Evolutionary conservation across 2,797 vertebrate species (phyloP).

Genomic region (Esox lucius): DNA sequence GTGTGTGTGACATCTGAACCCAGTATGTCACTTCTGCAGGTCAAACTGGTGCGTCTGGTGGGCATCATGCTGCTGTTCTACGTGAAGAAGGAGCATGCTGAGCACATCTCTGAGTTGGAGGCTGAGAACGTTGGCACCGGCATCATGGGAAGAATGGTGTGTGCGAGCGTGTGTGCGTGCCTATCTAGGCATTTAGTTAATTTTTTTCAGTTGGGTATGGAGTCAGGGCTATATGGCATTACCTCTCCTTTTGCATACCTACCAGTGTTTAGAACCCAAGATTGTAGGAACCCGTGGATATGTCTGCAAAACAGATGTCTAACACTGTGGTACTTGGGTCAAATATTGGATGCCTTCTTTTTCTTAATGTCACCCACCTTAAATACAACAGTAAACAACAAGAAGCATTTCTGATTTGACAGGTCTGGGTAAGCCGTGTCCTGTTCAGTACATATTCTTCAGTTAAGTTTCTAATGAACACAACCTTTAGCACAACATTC

Average conservation of each 20-base stretch:
- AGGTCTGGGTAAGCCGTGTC: neutral
- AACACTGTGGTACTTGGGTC: no score
- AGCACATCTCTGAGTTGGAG: slow-evolving; percentile 87
- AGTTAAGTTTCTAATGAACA: neutral
- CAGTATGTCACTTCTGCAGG: slow-evolving; percentile 65
- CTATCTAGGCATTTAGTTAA: slow-evolving; percentile 8
- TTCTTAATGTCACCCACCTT: no score
- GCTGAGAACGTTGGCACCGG: slow-evolving; percentile 92
- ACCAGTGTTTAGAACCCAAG: no score
- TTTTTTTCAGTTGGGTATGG: slow-evolving; percentile 24
- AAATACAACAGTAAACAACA: no score
- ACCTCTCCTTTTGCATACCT: neutral
- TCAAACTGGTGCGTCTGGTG: slow-evolving; percentile 89
- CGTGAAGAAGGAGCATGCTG: slow-evolving; percentile 85
- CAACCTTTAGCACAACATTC: neutral
- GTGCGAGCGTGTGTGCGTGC: slow-evolving; percentile 25
- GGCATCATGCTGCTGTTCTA: slow-evolving; percentile 96
- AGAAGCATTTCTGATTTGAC: no score
- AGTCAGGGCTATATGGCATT: neutral
- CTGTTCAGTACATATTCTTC: neutral
- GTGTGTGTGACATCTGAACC: neutral
- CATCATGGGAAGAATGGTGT: slow-evolving; percentile 98
- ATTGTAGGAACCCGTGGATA: no score
- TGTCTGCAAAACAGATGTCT: no score
- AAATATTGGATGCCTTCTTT: no score